phyloP scores from a whole-genome alignment of 2,797 vertebrate genomes.

The Pseudochirops corinnae region DNA sequence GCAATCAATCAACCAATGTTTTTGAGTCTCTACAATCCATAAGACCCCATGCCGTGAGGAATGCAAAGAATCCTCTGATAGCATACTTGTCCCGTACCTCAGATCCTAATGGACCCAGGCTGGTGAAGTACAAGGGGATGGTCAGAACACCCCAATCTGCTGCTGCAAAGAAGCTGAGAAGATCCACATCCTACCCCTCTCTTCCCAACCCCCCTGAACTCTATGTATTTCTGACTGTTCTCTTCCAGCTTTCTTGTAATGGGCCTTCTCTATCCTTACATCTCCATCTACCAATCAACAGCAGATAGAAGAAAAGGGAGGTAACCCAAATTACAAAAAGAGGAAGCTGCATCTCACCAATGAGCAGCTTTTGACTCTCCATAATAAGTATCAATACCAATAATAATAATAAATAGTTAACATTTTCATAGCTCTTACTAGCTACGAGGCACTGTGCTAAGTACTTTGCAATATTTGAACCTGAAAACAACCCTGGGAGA shows the following conservation, averaged over 20 bases:
- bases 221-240: not conserved
- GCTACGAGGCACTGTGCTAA: not conserved
- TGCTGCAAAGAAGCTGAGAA: not conserved
- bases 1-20: not conserved
- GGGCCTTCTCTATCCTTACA: too few species aligned
- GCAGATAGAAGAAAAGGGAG: not conserved
- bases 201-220: not conserved
- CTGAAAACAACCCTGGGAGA: not conserved
- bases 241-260: not conserved
- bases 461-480: not conserved
- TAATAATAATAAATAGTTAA: not conserved
- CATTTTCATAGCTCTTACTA: not conserved
- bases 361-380: not conserved
- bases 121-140: not conserved
- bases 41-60: not conserved
- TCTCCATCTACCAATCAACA: not conserved
- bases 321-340: not conserved
- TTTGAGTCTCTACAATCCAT: not conserved
- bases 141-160: not conserved
- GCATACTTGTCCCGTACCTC: not conserved
- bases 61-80: not conserved
- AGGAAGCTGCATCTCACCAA: not conserved
- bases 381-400: not conserved
- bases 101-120: not conserved
- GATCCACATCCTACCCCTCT: not conserved